Evolutionary conservation across 2,888 invertebrate genomes (phyloP), one percentile per base, ranked within the genome.

Genomic region (Copidosoma aretas): DNA sequence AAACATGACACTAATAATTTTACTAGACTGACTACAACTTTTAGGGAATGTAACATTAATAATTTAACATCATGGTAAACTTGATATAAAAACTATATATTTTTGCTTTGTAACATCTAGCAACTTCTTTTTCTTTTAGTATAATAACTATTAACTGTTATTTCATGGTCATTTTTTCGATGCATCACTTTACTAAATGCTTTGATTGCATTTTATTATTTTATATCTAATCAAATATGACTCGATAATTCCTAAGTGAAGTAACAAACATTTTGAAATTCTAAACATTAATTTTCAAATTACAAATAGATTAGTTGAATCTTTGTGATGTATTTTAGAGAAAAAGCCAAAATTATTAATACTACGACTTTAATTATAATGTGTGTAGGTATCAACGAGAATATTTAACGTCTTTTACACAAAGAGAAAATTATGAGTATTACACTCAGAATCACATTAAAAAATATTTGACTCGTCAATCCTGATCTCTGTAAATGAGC

Each of bases 401-500:
- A 51, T 56, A 57, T 66, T 62, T 57, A 15, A 51, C 41, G 49
- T 56, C 39, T 59, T 64, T 63, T 60, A 64, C 64, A 61, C 52
- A 53, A 65, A 60, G 68, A 59, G 62, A 65, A 53, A 67, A 66
- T 57, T 62, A 60, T 64, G n/a, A 19, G 62, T 61, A 57, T 61
- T 53, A 64, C 64, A 64, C 51, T 61, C 12, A 25, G 62, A 64
- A 65, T 60, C 25, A 65, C 62, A 68, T 65, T 63, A 51, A 52
- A 24, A 58, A 24, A 64, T 22, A 41, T 54, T 52, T 46, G 52
- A 67, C 60, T 51, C 2, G 64, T 71, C 58, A 69, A 12, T 56
- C 43, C 12, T 75, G 67, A 59, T 75, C 73, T 43, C 71, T 57
- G 64, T 80, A 81, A 65, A 81, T 73, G 43, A 76, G 73, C 14